Evolutionary conservation across 2,888 invertebrate species (phyloP).

Genomic region (Horisme vitalbata): DNA sequence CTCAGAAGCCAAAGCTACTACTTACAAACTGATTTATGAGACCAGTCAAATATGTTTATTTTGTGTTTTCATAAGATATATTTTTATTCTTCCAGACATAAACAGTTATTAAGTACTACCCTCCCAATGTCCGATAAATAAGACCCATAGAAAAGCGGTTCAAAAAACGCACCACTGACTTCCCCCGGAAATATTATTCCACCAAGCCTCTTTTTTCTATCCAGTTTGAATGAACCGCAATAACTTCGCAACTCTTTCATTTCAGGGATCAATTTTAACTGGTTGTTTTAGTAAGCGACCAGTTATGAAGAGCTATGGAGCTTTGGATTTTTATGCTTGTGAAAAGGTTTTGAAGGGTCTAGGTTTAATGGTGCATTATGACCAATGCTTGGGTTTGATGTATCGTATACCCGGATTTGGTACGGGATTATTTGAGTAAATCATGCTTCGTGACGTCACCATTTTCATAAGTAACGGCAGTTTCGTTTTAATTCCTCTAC

Average conservation of each 20-base stretch:
- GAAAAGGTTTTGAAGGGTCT: conserved; percentile 34
- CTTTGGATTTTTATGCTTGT: conserved; percentile 24
- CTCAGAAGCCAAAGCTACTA: no score
- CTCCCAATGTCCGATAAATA: conserved; percentile 56
- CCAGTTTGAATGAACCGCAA: conserved; percentile 19
- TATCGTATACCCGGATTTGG: conserved; percentile 51
- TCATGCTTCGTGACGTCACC: conserved; percentile 22
- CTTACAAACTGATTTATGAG: no score
- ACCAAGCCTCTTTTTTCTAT: conserved; percentile 10
- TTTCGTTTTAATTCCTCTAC: no score
- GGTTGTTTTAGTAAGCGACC: conserved; percentile 45
- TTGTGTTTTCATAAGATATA: background rate
- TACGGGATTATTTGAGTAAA: conserved; percentile 49
- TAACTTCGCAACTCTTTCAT: conserved; percentile 23
- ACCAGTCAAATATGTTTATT: no score
- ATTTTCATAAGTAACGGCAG: no score
- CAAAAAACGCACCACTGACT: conserved; percentile 66
- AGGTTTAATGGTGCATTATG: conserved; percentile 38
- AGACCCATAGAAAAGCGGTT: conserved; percentile 61
- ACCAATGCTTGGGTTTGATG: conserved; percentile 43
- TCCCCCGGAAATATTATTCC: conserved; percentile 71
- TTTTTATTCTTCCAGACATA: conserved; percentile 10
- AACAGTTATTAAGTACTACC: conserved; percentile 25
- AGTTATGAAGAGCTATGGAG: conserved; percentile 37
- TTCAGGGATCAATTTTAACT: conserved; percentile 38